A percentile compares a stretch with the other conserved stretches of the same genome.
phyloP scores from a whole-genome alignment of 1,140 invertebrate species.

The Pseudomyrmex flavicornis region DNA sequence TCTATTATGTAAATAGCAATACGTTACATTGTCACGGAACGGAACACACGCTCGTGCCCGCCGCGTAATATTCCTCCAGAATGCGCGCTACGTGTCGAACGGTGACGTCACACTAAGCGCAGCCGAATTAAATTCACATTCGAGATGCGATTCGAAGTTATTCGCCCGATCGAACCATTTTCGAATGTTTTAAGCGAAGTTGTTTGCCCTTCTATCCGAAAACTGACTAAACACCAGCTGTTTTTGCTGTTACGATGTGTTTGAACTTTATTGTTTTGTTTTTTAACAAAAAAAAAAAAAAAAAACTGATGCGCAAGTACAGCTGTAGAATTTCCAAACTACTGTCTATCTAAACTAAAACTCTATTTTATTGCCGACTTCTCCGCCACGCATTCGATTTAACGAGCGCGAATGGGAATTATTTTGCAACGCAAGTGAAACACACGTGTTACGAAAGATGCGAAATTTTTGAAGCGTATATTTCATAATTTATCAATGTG shows the following conservation, averaged over 20 bases:
- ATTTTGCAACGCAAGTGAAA: background rate
- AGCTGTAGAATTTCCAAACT: background rate
- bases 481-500: too few species aligned
- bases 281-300: background rate
- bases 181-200: background rate
- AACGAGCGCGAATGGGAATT: background rate
- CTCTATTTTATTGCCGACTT: background rate
- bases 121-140: slow-evolving; percentile 17
- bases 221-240: background rate
- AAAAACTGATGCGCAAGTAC: background rate
- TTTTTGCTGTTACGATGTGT: background rate
- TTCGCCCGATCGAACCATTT: background rate
- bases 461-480: too few species aligned
- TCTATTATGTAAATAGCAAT: slow-evolving; percentile 72
- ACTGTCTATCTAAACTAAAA: background rate
- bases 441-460: background rate
- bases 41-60: slow-evolving; percentile 20
- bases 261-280: background rate
- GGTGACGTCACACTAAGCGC: slow-evolving; percentile 16
- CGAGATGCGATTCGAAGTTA: background rate
- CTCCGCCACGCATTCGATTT: background rate
- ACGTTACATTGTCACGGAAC: slow-evolving; percentile 53
- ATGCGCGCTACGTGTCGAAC: slow-evolving; percentile 25
- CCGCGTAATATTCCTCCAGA: slow-evolving; percentile 24
- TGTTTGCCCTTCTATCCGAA: background rate